Percentiles rank a stretch among this genome's conserved stretches.
These are phyloP conservation scores for Thaumatotibia leucotreta DNA, from an alignment of 1,140 invertebrate genomes.

Conservation along the genomic window DNA sequence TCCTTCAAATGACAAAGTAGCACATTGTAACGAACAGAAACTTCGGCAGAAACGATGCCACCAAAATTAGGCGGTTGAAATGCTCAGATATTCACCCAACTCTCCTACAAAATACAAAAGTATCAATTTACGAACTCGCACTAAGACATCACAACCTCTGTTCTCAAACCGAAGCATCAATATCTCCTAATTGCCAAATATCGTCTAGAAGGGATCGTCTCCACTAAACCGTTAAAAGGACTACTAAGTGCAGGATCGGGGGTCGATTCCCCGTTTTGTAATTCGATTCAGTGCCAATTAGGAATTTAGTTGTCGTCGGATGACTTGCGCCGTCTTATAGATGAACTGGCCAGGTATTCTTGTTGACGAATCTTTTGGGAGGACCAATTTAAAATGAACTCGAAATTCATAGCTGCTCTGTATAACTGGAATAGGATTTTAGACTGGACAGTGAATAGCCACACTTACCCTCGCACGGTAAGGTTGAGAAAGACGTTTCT, in stretches of 20 bases:
- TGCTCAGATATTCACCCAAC: too few relatives aligned
- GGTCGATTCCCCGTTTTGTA: slow-evolving; percentile 69
- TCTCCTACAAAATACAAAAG: neutral
- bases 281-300: slow-evolving; percentile 71
- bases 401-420: neutral
- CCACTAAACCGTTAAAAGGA: slow-evolving; percentile 73
- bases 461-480: neutral
- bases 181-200: slow-evolving; percentile 66
- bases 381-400: neutral
- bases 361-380: neutral
- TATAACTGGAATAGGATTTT: neutral
- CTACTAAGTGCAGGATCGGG: slow-evolving; percentile 66
- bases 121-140: neutral
- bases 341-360: slow-evolving; percentile 17
- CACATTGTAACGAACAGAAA: too few relatives aligned
- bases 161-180: slow-evolving; percentile 23
- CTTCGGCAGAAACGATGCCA: too few relatives aligned
- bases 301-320: slow-evolving; percentile 65
- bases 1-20: too few relatives aligned
- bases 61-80: too few relatives aligned
- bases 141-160: neutral
- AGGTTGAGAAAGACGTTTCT: neutral
- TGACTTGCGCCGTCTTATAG: slow-evolving; percentile 51
- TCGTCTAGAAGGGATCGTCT: slow-evolving; percentile 63
- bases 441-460: neutral